Conservation (phyloP, 2,888 invertebrate genomes). For the Conus canariensis region DNA sequence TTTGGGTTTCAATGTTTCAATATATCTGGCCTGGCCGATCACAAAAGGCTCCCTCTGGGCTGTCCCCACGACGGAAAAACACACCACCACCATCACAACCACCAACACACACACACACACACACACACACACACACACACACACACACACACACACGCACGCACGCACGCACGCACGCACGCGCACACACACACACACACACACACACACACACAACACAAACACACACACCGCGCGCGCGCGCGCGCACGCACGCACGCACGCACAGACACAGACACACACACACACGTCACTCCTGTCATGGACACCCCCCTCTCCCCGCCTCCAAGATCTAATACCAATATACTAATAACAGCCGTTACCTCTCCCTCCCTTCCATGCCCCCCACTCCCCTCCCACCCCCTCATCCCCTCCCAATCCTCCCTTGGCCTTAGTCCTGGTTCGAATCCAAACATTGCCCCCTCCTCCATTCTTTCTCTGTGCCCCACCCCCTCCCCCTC, state of each 20-base stretch:
- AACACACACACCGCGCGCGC: constrained; percentile 10
- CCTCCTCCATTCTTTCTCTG: too few relatives aligned
- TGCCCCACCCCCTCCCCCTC: too few relatives aligned
- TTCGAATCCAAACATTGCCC: too few relatives aligned
- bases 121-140: background rate
- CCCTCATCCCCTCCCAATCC: too few relatives aligned
- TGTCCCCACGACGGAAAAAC: background rate
- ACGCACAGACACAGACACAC: background rate
- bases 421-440: too few relatives aligned
- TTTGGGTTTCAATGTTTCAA: too few relatives aligned
- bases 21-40: background rate
- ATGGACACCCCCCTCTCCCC: too few relatives aligned
- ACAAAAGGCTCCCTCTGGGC: background rate
- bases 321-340: too few relatives aligned
- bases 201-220: constrained; percentile 6
- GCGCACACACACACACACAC: background rate
- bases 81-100: background rate
- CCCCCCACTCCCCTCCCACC: too few relatives aligned
- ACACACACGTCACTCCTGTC: background rate
- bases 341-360: too few relatives aligned
- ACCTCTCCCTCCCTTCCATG: too few relatives aligned
- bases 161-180: background rate
- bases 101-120: too few relatives aligned
- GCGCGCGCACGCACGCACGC: background rate
- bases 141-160: constrained; percentile 18